Evolutionary conservation across 1,140 invertebrate species (phyloP).

Genomic region (Aricia agestis): DNA sequence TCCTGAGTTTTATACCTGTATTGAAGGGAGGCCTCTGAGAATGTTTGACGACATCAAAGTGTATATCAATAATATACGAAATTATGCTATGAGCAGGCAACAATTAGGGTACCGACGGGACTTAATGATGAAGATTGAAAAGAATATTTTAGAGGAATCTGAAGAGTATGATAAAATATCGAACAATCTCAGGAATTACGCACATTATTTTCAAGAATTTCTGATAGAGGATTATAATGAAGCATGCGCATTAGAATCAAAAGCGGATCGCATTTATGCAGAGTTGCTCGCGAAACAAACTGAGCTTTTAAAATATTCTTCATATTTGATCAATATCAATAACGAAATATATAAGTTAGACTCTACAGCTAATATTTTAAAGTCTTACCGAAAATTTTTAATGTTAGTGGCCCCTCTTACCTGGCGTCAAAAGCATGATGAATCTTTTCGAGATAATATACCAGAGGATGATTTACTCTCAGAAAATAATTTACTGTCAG

Average conservation of each 20-base stretch:
- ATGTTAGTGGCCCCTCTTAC: constrained; percentile 79
- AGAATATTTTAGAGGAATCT: constrained; percentile 77
- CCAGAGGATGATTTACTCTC: constrained; percentile 58
- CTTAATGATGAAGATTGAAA: constrained; percentile 78
- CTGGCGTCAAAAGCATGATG: constrained; percentile 75
- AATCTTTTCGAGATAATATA: constrained; percentile 46
- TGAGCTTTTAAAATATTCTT: constrained; percentile 71
- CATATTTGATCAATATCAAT: constrained; percentile 70
- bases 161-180: constrained; percentile 74
- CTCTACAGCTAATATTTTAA: constrained; percentile 78
- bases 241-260: constrained; percentile 74
- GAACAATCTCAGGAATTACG: constrained; percentile 74
- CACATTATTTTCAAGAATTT: constrained; percentile 79
- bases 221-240: constrained; percentile 79
- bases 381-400: constrained; percentile 81
- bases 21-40: constrained; percentile 76
- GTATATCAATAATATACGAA: constrained; percentile 77
- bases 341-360: constrained; percentile 79
- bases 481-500: constrained; percentile 55
- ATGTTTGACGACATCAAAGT: constrained; percentile 76
- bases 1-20: constrained; percentile 79
- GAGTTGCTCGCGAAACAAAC: constrained; percentile 72
- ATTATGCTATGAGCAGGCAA: constrained; percentile 76
- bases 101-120: constrained; percentile 78
- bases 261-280: constrained; percentile 71